Conservation (phyloP, 2,888 invertebrate genomes). For the Drosophila neutralis region DNA sequence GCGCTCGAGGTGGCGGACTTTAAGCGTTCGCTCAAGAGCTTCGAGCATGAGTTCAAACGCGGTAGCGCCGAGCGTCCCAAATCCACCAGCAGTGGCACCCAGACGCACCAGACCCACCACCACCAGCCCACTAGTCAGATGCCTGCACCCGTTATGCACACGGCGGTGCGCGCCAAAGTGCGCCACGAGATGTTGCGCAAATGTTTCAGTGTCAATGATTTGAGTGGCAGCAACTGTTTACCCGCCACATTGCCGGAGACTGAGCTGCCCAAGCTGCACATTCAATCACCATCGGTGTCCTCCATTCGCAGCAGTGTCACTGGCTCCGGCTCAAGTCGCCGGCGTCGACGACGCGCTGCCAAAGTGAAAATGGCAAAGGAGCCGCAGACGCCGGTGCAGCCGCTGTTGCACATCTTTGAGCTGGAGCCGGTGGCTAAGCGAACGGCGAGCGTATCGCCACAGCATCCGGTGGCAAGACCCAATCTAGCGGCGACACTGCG, state of each 20-base stretch:
- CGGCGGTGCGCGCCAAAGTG: slow-evolving; percentile 57
- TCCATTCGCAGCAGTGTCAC: slow-evolving; percentile 59
- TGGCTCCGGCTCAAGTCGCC: slow-evolving; percentile 31
- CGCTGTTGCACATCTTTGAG: slow-evolving; percentile 66
- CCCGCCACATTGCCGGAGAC: slow-evolving; percentile 12
- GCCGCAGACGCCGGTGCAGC: slow-evolving; percentile 16
- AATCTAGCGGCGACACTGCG: slow-evolving; percentile 84
- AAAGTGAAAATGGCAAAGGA: slow-evolving; percentile 37
- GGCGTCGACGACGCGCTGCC: slow-evolving; percentile 46
- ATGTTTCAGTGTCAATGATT: slow-evolving; percentile 79
- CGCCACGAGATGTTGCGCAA: slow-evolving; percentile 70
- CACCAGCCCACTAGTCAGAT: slow-evolving; percentile 3
- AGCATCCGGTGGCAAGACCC: slow-evolving; percentile 84
- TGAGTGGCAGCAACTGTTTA: slow-evolving; percentile 71
- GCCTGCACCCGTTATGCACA: slow-evolving; percentile 47
- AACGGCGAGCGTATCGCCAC: slow-evolving; percentile 69
- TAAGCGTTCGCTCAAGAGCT: slow-evolving; percentile 67
- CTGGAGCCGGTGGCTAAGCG: slow-evolving; percentile 48
- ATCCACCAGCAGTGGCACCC: slow-evolving; percentile 51
- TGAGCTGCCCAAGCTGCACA: slow-evolving; percentile 72
- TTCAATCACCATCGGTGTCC: slow-evolving; percentile 68
- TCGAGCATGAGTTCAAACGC: slow-evolving; percentile 69
- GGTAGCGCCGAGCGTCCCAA: slow-evolving; percentile 46
- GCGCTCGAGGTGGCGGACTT: slow-evolving; percentile 72
- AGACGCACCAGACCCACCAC: slow-evolving; percentile 22